Conservation (phyloP, 2,888 invertebrate species). For the Philereme transversata region DNA sequence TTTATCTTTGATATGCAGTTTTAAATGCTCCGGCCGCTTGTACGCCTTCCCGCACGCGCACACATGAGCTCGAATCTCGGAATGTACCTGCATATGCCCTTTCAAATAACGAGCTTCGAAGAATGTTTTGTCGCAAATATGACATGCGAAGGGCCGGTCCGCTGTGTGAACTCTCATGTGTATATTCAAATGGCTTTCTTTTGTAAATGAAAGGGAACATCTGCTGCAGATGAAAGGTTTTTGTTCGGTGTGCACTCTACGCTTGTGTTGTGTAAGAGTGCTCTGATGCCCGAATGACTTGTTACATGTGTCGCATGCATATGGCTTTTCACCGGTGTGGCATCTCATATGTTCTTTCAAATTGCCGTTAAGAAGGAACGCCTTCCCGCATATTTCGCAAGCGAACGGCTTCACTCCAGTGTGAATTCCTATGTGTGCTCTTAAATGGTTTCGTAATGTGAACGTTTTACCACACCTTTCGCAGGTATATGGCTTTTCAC, state of each 20-base stretch:
- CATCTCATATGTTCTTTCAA: constrained; percentile 9
- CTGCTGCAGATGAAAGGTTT: constrained; percentile 17
- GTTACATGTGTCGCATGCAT: not conserved
- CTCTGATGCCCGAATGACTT: constrained; percentile 17
- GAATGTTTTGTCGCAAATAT: constrained; percentile 11
- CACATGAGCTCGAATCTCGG: constrained; percentile 1
- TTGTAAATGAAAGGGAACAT: constrained; percentile 9
- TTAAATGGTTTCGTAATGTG: constrained; percentile 19
- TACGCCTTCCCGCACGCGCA: constrained; percentile 15
- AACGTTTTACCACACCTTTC: constrained; percentile 28
- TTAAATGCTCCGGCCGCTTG: constrained; percentile 17
- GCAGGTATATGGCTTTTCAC: constrained; percentile 25
- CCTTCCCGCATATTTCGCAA: constrained; percentile 26
- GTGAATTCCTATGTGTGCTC: constrained; percentile 24
- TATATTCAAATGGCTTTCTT: not conserved
- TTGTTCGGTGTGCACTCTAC: constrained; percentile 6
- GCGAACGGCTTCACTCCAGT: constrained; percentile 20
- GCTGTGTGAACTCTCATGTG: constrained; percentile 17
- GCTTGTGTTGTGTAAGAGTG: constrained; percentile 9
- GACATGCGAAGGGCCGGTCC: constrained; percentile 10
- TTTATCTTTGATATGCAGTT: constrained; percentile 9
- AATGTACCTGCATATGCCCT: constrained; percentile 23
- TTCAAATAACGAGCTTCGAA: constrained; percentile 10
- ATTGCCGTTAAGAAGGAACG: constrained; percentile 9
- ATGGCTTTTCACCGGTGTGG: constrained; percentile 11